Percentiles rank a stretch among this genome's conserved stretches.
Conservation (phyloP, 2,113 vertebrate genomes). For the Poeciliopsis retropinna region DNA sequence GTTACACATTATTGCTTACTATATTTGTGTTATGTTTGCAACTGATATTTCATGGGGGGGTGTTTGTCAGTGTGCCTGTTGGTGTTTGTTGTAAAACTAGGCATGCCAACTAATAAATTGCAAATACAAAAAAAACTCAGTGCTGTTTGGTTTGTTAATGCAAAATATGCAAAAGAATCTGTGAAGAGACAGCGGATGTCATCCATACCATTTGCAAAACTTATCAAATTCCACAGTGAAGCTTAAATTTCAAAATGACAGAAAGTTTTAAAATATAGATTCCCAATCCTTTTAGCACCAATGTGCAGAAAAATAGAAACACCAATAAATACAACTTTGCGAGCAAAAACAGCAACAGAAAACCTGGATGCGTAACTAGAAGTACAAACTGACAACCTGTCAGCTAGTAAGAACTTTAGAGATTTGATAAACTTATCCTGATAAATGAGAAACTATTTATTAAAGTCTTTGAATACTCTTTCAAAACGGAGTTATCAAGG, state of each 20-base stretch:
- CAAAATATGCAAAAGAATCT: background rate
- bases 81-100: constrained; percentile 1
- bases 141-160: background rate
- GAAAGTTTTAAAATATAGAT: background rate
- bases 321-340: background rate
- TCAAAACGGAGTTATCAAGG: background rate
- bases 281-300: background rate
- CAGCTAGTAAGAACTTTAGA: background rate
- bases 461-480: background rate
- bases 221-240: background rate
- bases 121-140: background rate
- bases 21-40: constrained; percentile 12
- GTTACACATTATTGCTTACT: background rate
- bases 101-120: constrained; percentile 26
- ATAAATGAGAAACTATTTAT: background rate
- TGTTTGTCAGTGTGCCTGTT: background rate
- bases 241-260: background rate
- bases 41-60: background rate
- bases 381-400: background rate
- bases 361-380: background rate
- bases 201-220: background rate
- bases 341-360: no score
- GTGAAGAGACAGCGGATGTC: background rate
- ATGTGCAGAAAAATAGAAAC: no score
- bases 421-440: background rate